Percentiles rank a stretch among this genome's conserved stretches.
Conservation (phyloP, 1,140 invertebrate species). For the Nasonia longicornis region DNA sequence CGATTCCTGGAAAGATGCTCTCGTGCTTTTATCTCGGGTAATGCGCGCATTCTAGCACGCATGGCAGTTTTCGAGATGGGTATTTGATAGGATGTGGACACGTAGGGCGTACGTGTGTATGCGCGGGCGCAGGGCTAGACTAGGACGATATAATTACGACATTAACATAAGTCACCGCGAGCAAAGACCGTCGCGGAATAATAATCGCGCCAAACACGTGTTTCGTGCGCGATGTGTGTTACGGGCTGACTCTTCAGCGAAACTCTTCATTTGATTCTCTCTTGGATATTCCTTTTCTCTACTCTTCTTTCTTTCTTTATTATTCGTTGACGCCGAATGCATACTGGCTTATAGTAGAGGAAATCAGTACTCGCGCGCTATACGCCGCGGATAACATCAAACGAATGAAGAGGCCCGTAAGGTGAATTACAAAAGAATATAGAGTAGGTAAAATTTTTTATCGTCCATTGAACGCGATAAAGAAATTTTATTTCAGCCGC, state of each 20-base stretch:
- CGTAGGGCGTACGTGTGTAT: slow-evolving; percentile 60
- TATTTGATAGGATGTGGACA: slow-evolving; percentile 68
- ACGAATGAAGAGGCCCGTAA: neutral
- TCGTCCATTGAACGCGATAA: neutral
- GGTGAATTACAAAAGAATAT: too few relatives aligned
- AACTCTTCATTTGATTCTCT: slow-evolving; percentile 37
- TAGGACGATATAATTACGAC: slow-evolving; percentile 70
- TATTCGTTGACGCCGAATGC: neutral
- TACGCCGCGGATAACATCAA: neutral
- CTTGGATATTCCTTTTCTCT: neutral
- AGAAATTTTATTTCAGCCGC: neutral
- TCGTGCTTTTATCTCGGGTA: slow-evolving; percentile 26
- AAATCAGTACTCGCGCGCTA: neutral
- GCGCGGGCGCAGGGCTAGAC: slow-evolving; percentile 61
- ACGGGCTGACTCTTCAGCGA: slow-evolving; percentile 23
- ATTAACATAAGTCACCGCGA: slow-evolving; percentile 70
- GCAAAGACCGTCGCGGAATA: slow-evolving; percentile 65
- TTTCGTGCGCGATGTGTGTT: slow-evolving; percentile 49
- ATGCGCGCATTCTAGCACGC: slow-evolving; percentile 67
- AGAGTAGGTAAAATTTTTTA: neutral
- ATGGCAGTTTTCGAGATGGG: slow-evolving; percentile 67
- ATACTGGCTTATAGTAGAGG: too few relatives aligned
- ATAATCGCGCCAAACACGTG: slow-evolving; percentile 67
- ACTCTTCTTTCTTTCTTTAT: slow-evolving; percentile 8
- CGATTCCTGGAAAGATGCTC: slow-evolving; percentile 12